phyloP scores from a whole-genome alignment of 2,113 vertebrate species.

The Pithys albifrons region DNA sequence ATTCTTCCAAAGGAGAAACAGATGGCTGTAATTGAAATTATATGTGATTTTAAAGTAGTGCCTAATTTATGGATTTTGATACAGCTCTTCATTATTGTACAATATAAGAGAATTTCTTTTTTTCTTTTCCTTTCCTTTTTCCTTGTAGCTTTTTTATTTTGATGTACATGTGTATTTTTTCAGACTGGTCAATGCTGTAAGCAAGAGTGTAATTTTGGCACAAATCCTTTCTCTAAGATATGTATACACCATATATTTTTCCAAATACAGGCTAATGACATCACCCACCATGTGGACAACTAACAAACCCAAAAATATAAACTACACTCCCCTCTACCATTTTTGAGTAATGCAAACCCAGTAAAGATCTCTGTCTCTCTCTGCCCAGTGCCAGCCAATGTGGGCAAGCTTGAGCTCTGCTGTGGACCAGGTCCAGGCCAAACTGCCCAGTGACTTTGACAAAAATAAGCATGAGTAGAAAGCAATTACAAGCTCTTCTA shows the following conservation, averaged over 20 bases:
- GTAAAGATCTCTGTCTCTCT: background rate
- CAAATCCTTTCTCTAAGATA: background rate
- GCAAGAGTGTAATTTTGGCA: background rate
- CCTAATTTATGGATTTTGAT: slow-evolving; percentile 45
- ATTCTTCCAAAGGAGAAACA: slow-evolving; percentile 59
- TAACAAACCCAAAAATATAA: background rate
- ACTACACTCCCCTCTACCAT: rapidly evolving
- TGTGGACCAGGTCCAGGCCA: background rate
- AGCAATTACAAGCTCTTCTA: background rate
- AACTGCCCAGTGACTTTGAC: background rate
- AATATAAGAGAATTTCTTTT: background rate
- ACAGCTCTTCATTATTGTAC: background rate
- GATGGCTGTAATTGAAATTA: slow-evolving; percentile 59
- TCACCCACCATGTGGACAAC: background rate
- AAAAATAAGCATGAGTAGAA: background rate
- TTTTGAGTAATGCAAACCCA: background rate
- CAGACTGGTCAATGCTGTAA: background rate
- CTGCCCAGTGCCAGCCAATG: background rate
- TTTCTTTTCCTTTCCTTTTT: background rate
- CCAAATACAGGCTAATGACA: background rate
- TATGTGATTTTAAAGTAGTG: slow-evolving; percentile 41
- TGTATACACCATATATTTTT: background rate
- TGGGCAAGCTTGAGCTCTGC: background rate
- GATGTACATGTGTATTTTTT: background rate
- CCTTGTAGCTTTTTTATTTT: background rate